Evolutionary conservation across 1,140 invertebrate species (phyloP).

Genomic region (Plectrocnemia conspersa): DNA sequence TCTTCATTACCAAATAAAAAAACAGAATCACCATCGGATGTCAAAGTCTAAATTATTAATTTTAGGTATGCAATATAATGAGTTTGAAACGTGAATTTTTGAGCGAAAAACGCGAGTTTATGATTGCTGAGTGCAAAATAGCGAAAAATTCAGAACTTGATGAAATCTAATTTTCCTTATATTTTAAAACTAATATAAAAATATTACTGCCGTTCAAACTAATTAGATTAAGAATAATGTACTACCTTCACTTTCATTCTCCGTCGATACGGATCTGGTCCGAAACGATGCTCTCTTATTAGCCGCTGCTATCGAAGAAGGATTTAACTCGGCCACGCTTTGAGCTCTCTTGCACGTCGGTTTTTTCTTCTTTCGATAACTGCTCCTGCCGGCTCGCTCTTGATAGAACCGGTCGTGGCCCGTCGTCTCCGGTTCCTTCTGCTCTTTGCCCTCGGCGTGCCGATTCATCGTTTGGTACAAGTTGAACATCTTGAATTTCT

Average conservation of each 20-base stretch:
- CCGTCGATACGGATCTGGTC: slow-evolving; percentile 53
- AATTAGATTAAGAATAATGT: no score
- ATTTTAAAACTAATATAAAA: no score
- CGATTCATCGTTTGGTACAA: slow-evolving; percentile 68
- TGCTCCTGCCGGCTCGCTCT: slow-evolving; percentile 56
- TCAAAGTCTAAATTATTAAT: no score
- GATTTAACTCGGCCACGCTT: slow-evolving; percentile 68
- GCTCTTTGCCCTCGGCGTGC: slow-evolving; percentile 57
- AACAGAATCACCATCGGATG: no score
- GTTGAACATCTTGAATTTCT: slow-evolving; percentile 61
- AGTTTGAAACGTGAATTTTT: no score
- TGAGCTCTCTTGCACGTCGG: slow-evolving; percentile 59
- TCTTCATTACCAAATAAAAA: no score
- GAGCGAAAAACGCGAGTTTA: no score
- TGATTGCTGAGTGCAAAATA: no score
- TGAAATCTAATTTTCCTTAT: no score
- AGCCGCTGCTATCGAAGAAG: slow-evolving; percentile 59
- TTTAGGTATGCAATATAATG: no score
- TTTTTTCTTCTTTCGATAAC: slow-evolving; percentile 53
- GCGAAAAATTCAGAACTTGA: no score
- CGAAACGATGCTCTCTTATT: slow-evolving; percentile 54
- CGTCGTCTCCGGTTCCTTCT: slow-evolving; percentile 58
- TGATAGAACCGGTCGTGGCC: slow-evolving; percentile 73
- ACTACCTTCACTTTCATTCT: slow-evolving; percentile 49
- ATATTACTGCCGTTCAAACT: no score